Evolutionary conservation across 2,888 invertebrate genomes (phyloP).

Genomic region (Suillia variegata): DNA sequence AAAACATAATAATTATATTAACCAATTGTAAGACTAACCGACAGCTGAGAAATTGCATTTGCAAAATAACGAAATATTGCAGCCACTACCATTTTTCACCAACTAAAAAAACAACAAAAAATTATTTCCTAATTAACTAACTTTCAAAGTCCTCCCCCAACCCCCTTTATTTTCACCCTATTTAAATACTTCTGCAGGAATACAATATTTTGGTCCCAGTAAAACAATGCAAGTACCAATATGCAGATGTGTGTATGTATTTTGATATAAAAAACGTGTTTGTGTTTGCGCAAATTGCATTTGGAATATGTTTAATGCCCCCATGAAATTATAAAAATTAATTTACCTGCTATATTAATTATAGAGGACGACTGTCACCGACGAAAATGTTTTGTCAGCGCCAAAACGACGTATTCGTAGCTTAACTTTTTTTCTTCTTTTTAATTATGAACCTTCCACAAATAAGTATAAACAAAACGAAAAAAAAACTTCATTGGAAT

Average conservation of each 20-base stretch:
- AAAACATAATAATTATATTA: not conserved
- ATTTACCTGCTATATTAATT: constrained; percentile 7
- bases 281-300: too few relatives aligned
- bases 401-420: constrained; percentile 5
- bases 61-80: constrained; percentile 2
- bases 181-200: too few relatives aligned
- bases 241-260: too few relatives aligned
- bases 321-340: too few relatives aligned
- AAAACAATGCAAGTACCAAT: too few relatives aligned
- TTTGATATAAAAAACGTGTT: too few relatives aligned
- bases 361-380: constrained; percentile 18
- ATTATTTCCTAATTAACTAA: not conserved
- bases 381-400: constrained; percentile 18
- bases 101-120: not conserved
- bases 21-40: constrained; percentile 6
- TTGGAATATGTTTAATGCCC: too few relatives aligned
- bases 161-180: too few relatives aligned
- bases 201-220: too few relatives aligned
- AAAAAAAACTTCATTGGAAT: constrained; percentile 1
- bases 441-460: constrained; percentile 10
- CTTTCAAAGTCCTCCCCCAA: too few relatives aligned
- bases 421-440: not conserved
- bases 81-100: constrained; percentile 8
- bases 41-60: constrained; percentile 10
- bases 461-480: too few relatives aligned